Evolutionary conservation across 2,888 invertebrate species (phyloP).

Genomic region (Bibio marci): DNA sequence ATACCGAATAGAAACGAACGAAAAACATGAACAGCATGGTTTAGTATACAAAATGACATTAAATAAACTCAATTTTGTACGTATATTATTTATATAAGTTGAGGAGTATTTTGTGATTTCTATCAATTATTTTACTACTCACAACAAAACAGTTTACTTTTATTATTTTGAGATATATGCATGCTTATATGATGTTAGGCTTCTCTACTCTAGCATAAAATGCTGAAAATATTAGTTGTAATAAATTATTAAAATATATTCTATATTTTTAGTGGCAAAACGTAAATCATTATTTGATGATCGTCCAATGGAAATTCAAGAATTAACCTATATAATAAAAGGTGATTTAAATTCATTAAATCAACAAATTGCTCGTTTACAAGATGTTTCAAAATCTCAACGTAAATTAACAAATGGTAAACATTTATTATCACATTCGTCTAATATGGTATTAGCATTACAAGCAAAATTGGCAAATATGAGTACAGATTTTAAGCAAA

Average conservation of each 20-base stretch:
- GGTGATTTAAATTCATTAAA: conserved; percentile 89
- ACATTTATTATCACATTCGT: conserved; percentile 82
- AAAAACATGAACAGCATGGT: background rate
- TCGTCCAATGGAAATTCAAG: conserved; percentile 89
- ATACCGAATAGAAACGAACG: background rate
- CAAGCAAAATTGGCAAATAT: conserved; percentile 91
- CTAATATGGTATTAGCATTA: conserved; percentile 78
- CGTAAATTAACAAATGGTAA: conserved; percentile 40
- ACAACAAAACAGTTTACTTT: too few relatives aligned
- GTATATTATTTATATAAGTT: too few relatives aligned
- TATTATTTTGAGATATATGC: too few relatives aligned
- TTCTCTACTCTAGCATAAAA: too few relatives aligned
- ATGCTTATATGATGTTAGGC: too few relatives aligned
- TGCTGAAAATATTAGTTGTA: too few relatives aligned
- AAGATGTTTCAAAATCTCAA: conserved; percentile 63
- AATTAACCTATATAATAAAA: conserved; percentile 92
- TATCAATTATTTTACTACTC: too few relatives aligned
- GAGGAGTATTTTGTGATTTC: too few relatives aligned
- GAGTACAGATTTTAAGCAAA: conserved; percentile 95
- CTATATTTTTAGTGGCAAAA: conserved; percentile 69
- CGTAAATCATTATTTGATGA: conserved; percentile 95
- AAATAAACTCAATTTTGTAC: too few relatives aligned
- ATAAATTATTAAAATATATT: background rate
- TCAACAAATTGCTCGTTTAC: conserved; percentile 87
- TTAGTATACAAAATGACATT: background rate